These are phyloP conservation scores for Scatophagus argus DNA, from an alignment of 2,113 vertebrate genomes.

Conservation along the genomic window DNA sequence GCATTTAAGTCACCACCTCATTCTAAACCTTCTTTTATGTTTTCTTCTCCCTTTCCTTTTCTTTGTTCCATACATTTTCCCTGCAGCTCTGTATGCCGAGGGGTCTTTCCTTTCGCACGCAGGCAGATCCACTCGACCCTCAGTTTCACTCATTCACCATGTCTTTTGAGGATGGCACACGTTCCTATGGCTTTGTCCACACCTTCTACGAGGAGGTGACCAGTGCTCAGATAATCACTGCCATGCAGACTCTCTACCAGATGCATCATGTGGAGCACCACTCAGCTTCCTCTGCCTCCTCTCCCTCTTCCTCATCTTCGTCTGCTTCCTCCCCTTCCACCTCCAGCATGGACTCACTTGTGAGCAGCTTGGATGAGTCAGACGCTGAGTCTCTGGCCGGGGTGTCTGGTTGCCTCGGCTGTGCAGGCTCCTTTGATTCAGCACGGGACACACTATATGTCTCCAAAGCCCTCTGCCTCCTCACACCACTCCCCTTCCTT, in stretches of 20 bases:
- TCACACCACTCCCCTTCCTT: slow-evolving; percentile 96
- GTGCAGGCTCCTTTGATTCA: slow-evolving; percentile 89
- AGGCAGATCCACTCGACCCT: slow-evolving; percentile 87
- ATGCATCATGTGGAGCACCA: slow-evolving; percentile 96
- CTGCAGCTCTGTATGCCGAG: slow-evolving; percentile 96
- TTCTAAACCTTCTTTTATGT: neutral
- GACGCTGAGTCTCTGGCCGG: slow-evolving; percentile 85
- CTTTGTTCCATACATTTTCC: neutral
- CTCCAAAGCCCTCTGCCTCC: slow-evolving; percentile 96
- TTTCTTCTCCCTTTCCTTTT: neutral
- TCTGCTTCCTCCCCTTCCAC: slow-evolving; percentile 91
- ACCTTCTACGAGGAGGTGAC: slow-evolving; percentile 97
- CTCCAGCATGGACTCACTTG: slow-evolving; percentile 95
- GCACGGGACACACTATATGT: slow-evolving; percentile 92
- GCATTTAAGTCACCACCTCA: neutral
- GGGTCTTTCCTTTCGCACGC: slow-evolving; percentile 95
- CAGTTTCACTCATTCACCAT: slow-evolving; percentile 96
- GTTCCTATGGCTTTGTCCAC: slow-evolving; percentile 95
- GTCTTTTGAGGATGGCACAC: slow-evolving; percentile 91
- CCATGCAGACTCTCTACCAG: slow-evolving; percentile 97
- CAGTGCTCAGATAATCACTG: slow-evolving; percentile 91
- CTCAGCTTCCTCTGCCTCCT: slow-evolving; percentile 80
- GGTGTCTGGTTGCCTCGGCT: slow-evolving; percentile 82
- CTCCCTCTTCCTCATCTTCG: slow-evolving; percentile 74
- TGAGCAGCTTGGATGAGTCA: slow-evolving; percentile 90